Conservation (phyloP, 2,113 vertebrate genomes). For the Panthera tigris region DNA sequence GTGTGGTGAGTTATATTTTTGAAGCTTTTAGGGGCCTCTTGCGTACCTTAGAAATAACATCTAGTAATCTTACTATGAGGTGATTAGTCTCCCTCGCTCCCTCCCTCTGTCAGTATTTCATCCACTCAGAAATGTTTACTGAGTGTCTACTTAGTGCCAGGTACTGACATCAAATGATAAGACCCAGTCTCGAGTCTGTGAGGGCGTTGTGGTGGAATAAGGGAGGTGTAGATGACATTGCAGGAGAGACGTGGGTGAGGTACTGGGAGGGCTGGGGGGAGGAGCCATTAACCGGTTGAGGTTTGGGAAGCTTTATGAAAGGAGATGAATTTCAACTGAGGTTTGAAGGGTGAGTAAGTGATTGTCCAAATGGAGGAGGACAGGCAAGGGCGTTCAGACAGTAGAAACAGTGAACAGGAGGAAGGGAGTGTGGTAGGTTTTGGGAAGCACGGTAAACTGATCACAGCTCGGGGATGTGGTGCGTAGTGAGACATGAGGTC, state of each 20-base stretch:
- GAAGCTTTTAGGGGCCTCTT: neutral
- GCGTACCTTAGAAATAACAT: neutral
- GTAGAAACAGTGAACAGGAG: neutral
- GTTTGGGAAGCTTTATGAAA: neutral
- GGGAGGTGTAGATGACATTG: fast-evolving
- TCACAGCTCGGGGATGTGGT: fast-evolving
- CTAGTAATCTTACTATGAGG: neutral
- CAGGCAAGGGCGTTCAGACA: neutral
- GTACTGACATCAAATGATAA: neutral
- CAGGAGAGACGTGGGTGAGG: no score
- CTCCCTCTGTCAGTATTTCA: neutral
- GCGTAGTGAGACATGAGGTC: fast-evolving
- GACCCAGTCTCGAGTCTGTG: neutral
- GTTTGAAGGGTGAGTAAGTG: neutral
- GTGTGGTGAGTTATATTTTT: neutral
- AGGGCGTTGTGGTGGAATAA: neutral
- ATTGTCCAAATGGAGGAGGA: neutral
- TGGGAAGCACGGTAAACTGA: fast-evolving
- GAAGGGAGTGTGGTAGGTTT: fast-evolving
- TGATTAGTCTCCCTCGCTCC: no score
- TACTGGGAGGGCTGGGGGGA: neutral
- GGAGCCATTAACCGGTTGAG: neutral
- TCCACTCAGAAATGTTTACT: neutral
- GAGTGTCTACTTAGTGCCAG: neutral
- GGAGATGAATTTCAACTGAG: neutral